Conservation (phyloP, 2,888 invertebrate species). For the Xestia xanthographa region DNA sequence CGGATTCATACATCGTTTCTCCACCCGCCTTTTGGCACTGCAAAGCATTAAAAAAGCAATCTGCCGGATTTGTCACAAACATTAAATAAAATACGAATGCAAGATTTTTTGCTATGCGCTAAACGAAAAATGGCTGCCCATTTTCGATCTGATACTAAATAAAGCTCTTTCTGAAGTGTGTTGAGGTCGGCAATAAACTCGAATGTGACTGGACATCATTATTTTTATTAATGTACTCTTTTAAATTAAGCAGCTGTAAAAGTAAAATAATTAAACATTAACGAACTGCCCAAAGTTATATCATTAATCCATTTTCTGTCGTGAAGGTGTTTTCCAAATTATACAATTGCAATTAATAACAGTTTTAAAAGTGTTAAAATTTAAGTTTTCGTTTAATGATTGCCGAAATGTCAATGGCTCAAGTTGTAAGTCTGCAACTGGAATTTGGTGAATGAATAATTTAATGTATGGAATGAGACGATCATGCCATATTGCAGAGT, state of each 20-base stretch:
- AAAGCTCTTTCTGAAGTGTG: conserved; percentile 19
- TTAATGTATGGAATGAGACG: conserved; percentile 26
- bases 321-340: conserved; percentile 50
- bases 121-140: conserved; percentile 14
- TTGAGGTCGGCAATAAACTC: conserved; percentile 43
- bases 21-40: background rate
- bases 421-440: conserved; percentile 27
- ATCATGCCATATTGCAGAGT: background rate
- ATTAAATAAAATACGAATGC: background rate
- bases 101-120: background rate
- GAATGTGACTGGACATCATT: conserved; percentile 26
- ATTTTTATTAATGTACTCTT: conserved; percentile 18
- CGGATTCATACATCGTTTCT: background rate
- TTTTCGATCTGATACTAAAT: conserved; percentile 11
- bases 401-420: conserved; percentile 54
- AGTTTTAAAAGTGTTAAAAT: conserved; percentile 59
- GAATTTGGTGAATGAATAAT: conserved; percentile 32
- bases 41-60: conserved; percentile 7
- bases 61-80: background rate
- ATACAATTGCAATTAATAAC: conserved; percentile 58
- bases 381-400: conserved; percentile 50
- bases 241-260: conserved; percentile 16
- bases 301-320: conserved; percentile 31
- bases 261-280: conserved; percentile 22
- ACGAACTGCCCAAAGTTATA: conserved; percentile 37